Evolutionary conservation across 2,113 vertebrate species (phyloP).

Genomic region (Taxidea taxus): DNA sequence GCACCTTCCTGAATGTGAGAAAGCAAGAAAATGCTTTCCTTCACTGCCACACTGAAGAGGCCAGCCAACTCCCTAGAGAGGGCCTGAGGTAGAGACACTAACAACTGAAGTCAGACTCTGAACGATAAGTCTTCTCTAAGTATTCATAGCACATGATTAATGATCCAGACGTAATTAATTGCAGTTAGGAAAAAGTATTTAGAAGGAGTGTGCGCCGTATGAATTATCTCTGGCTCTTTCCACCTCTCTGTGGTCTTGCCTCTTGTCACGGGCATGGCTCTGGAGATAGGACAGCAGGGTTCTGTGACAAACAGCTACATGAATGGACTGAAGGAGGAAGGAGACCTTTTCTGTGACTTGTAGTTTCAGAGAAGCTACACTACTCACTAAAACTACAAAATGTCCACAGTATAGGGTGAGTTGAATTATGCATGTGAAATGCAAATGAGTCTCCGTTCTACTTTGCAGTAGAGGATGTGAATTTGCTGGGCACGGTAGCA

Average conservation of each 20-base stretch:
- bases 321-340: neutral
- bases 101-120: neutral
- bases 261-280: neutral
- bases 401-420: neutral
- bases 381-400: neutral
- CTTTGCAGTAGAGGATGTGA: constrained; percentile 4
- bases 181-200: neutral
- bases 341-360: neutral
- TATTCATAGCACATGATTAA: neutral
- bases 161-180: neutral
- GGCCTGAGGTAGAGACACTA: neutral
- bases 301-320: neutral
- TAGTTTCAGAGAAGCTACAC: neutral
- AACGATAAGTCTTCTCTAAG: neutral
- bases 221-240: neutral
- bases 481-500: neutral
- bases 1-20: neutral
- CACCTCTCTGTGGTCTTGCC: neutral
- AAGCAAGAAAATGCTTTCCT: neutral
- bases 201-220: neutral
- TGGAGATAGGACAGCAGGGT: neutral
- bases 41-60: neutral
- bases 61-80: neutral
- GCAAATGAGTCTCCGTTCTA: neutral
- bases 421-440: constrained; percentile 6